Percentiles rank a stretch among this genome's conserved stretches.
Conservation (phyloP, 2,113 vertebrate genomes). For the Hyaena hyaena region DNA sequence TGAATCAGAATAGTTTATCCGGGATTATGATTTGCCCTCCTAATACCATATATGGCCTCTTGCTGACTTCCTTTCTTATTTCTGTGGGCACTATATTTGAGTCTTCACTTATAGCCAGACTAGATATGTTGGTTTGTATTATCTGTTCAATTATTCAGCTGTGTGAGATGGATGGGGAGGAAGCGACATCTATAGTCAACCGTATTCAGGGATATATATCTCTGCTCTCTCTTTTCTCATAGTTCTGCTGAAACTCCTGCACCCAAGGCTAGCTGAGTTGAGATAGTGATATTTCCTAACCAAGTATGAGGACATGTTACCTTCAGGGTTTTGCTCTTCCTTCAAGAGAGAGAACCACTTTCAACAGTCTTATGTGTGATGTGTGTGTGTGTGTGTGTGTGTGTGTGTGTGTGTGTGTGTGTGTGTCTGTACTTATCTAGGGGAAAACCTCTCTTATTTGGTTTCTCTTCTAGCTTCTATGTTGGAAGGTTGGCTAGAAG, state of each 20-base stretch:
- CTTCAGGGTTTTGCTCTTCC: background rate
- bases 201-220: background rate
- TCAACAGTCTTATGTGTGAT: background rate
- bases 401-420: background rate
- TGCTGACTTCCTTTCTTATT: background rate
- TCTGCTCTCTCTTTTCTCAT: background rate
- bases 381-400: background rate
- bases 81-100: background rate
- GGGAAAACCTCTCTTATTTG: background rate
- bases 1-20: background rate
- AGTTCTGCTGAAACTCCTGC: background rate
- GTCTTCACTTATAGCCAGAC: background rate
- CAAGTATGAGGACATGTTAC: background rate
- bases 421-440: background rate
- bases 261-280: background rate
- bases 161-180: background rate
- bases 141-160: background rate
- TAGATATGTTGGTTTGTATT: background rate
- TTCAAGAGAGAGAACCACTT: background rate
- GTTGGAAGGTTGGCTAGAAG: background rate
- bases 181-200: background rate
- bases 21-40: background rate
- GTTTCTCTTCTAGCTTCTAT: background rate
- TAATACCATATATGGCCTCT: background rate
- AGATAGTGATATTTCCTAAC: background rate